phyloP scores from a whole-genome alignment of 2,797 vertebrate species.

The Microcaecilia unicolor region DNA sequence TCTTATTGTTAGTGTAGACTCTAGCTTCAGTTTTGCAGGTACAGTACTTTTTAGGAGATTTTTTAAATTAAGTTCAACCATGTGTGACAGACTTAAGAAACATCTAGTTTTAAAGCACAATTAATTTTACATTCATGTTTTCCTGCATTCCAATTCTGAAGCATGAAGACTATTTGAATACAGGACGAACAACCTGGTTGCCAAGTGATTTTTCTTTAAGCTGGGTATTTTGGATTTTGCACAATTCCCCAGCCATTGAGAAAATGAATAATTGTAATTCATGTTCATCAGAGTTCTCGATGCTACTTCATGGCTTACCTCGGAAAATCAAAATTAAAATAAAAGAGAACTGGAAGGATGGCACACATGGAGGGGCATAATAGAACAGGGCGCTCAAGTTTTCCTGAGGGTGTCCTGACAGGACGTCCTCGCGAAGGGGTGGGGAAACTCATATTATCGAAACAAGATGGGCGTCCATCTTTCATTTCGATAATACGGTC shows the following conservation, averaged over 20 bases:
- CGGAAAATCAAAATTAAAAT: slow-evolving; percentile 10
- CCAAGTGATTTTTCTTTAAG: slow-evolving; percentile 13
- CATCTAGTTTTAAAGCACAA: slow-evolving; percentile 41
- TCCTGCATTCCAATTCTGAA: slow-evolving; percentile 27
- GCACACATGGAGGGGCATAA: no score
- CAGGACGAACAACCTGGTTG: slow-evolving; percentile 23
- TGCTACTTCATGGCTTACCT: slow-evolving; percentile 8
- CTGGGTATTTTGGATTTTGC: slow-evolving; percentile 9
- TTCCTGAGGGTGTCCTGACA: no score
- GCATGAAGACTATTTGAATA: slow-evolving; percentile 26
- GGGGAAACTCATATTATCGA: no score
- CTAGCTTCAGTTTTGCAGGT: slow-evolving; percentile 14
- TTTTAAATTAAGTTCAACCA: slow-evolving; percentile 20
- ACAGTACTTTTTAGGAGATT: background rate
- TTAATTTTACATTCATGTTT: slow-evolving; percentile 36
- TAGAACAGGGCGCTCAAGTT: no score
- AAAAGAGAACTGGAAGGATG: no score
- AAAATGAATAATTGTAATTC: no score
- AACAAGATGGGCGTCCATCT: no score
- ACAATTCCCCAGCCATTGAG: background rate
- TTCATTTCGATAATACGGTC: no score
- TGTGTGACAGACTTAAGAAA: slow-evolving; percentile 48
- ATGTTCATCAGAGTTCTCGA: slow-evolving; percentile 32
- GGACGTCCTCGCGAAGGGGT: no score
- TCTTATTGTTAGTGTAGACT: slow-evolving; percentile 26